phyloP scores from a whole-genome alignment of 2,113 vertebrate genomes.

The Thryonomys swinderianus region DNA sequence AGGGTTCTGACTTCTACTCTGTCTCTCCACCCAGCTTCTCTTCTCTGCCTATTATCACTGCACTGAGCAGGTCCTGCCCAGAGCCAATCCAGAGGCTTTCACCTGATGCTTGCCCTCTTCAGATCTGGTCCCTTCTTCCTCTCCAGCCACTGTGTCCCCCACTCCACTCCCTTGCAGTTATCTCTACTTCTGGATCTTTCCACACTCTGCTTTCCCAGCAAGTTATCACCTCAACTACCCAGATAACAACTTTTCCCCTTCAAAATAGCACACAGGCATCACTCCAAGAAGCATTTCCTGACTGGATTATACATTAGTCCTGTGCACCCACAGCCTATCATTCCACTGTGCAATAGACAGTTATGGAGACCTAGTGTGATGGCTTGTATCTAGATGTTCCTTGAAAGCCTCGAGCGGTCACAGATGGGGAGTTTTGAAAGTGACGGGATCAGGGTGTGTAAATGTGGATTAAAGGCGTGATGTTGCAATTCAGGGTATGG shows the following conservation, averaged over 20 bases:
- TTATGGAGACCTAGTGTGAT: background rate
- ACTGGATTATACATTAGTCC: background rate
- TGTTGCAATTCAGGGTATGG: background rate
- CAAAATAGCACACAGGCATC: background rate
- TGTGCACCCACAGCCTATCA: background rate
- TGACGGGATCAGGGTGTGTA: background rate
- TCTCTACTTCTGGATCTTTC: background rate
- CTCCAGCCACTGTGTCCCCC: background rate
- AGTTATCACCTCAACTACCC: background rate
- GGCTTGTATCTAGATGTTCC: background rate
- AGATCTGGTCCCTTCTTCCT: background rate
- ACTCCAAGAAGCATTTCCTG: background rate
- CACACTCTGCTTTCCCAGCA: background rate
- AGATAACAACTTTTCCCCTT: conserved; percentile 10
- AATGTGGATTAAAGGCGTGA: background rate
- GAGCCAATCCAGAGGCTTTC: background rate
- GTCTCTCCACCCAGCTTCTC: background rate
- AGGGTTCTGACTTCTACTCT: background rate
- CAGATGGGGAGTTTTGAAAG: background rate
- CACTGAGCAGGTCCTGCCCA: background rate
- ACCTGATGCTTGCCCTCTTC: background rate
- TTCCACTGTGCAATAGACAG: conserved; percentile 1
- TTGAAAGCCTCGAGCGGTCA: background rate
- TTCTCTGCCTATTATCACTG: background rate
- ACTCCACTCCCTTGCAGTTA: background rate